A percentile compares a stretch with the other conserved stretches of the same genome.
These are phyloP conservation scores for Heliconius ismenius DNA, from an alignment of 2,888 invertebrate genomes.

Conservation along the genomic window DNA sequence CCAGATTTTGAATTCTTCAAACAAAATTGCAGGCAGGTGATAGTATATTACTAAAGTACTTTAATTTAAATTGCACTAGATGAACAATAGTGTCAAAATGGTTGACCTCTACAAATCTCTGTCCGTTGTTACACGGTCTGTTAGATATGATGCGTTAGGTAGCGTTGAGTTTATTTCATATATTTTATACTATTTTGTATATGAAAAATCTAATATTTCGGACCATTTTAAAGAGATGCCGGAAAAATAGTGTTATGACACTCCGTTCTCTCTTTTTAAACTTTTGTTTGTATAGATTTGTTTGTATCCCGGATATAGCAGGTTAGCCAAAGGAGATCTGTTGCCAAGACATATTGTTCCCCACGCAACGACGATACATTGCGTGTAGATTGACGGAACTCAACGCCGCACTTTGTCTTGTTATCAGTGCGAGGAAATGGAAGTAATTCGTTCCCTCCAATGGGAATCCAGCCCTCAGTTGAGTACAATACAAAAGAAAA, in stretches of 20 bases:
- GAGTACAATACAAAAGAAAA: background rate
- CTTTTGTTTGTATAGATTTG: background rate
- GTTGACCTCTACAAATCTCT: slow-evolving; percentile 27
- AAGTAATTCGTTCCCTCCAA: background rate
- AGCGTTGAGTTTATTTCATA: background rate
- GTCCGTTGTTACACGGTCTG: slow-evolving; percentile 17
- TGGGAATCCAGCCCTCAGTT: background rate
- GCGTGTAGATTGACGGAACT: background rate
- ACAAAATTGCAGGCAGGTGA: too few relatives aligned
- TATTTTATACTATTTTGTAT: background rate
- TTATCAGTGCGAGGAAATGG: too few relatives aligned
- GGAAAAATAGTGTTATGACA: background rate
- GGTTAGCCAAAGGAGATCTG: background rate
- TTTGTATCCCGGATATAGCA: background rate
- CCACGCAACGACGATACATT: background rate
- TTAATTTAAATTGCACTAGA: background rate
- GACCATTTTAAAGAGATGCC: background rate
- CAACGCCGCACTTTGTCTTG: background rate
- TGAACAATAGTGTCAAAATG: slow-evolving; percentile 32
- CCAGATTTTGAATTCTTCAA: too few relatives aligned
- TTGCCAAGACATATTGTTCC: background rate
- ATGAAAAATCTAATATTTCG: background rate
- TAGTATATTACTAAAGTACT: background rate
- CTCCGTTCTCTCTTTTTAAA: background rate
- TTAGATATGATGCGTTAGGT: background rate